Percentiles rank a stretch among this genome's conserved stretches.
These are phyloP conservation scores for Heliconius ethilla DNA, from an alignment of 2,888 invertebrate genomes.

Conservation along the genomic window DNA sequence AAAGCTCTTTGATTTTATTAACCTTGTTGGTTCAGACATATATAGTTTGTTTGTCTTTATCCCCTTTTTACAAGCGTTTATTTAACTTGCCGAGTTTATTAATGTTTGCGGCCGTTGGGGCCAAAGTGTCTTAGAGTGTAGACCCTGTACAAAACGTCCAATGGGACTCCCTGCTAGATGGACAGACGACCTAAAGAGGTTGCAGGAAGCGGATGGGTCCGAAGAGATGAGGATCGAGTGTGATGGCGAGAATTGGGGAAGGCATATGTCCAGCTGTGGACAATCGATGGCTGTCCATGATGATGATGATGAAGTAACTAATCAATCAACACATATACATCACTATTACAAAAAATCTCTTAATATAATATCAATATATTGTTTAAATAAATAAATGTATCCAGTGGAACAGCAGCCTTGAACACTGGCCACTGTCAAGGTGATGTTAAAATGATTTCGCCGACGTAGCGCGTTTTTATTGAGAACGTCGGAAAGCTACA, in stretches of 20 bases:
- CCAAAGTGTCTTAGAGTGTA: too few species aligned
- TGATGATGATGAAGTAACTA: neutral
- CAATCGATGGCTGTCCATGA: too few species aligned
- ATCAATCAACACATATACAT: neutral
- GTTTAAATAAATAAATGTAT: neutral
- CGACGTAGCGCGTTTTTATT: constrained; percentile 42
- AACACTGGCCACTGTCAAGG: constrained; percentile 40
- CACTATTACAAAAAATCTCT: neutral
- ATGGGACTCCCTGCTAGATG: too few species aligned
- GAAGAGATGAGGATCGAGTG: too few species aligned
- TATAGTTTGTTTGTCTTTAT: neutral
- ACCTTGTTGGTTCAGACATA: neutral
- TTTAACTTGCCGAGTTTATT: too few species aligned
- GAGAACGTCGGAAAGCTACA: constrained; percentile 36
- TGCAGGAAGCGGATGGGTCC: too few species aligned
- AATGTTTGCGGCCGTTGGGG: too few species aligned
- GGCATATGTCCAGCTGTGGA: too few species aligned
- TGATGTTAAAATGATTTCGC: constrained; percentile 35
- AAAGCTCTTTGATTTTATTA: neutral
- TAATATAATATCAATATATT: neutral
- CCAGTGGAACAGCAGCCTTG: neutral
- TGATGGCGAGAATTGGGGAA: too few species aligned
- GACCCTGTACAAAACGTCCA: too few species aligned
- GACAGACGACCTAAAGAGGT: too few species aligned
- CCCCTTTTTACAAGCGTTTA: too few species aligned